Evolutionary conservation across 2,113 vertebrate species (phyloP).

Genomic region (Pseudois nayaur): DNA sequence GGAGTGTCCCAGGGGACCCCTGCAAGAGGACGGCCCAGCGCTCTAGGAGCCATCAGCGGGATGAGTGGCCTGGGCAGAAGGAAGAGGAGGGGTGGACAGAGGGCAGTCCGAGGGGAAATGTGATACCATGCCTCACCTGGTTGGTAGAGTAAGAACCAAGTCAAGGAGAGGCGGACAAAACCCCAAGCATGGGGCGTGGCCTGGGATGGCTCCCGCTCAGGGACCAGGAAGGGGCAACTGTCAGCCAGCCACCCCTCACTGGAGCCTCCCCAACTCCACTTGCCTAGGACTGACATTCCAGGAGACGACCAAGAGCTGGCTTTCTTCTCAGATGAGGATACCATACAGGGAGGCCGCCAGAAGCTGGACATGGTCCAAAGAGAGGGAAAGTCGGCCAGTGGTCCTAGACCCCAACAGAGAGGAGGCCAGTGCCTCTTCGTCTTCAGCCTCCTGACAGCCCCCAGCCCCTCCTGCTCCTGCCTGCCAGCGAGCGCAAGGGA

Average conservation of each 20-base stretch:
- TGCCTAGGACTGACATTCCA: not conserved
- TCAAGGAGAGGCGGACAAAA: not conserved
- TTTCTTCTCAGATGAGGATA: not conserved
- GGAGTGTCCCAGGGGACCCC: fast-evolving
- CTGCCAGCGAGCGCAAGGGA: not conserved
- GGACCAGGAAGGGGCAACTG: not conserved
- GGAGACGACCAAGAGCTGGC: not conserved
- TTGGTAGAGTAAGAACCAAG: fast-evolving
- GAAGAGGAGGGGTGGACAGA: fast-evolving
- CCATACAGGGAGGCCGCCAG: not conserved
- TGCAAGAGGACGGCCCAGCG: fast-evolving
- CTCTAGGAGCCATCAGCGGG: fast-evolving
- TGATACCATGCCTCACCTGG: fast-evolving
- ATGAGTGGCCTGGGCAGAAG: not conserved
- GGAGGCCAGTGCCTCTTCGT: not conserved
- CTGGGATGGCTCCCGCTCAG: fast-evolving
- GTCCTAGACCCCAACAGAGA: not conserved
- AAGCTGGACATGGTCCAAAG: not conserved
- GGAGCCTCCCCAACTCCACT: fast-evolving
- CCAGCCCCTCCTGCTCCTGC: not conserved
- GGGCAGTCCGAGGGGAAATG: fast-evolving
- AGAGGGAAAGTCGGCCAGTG: not conserved
- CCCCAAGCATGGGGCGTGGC: not conserved
- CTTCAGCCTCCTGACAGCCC: not conserved
- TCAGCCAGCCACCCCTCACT: not conserved